Percentiles rank a stretch among this genome's conserved stretches.
These are phyloP conservation scores for Leptodirus hochenwartii DNA, from an alignment of 2,888 invertebrate genomes.

Conservation along the genomic window DNA sequence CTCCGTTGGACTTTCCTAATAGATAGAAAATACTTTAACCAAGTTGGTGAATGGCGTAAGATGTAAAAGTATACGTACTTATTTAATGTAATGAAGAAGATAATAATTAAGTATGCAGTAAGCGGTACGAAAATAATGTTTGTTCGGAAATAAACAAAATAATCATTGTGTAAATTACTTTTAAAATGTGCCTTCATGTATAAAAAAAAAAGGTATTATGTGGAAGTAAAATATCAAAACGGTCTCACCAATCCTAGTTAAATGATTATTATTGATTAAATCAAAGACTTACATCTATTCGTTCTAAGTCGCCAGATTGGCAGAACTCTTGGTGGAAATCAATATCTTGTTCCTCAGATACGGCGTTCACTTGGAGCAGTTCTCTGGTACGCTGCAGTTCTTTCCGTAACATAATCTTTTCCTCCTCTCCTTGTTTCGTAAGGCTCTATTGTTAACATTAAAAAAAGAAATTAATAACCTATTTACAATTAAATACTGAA, in stretches of 20 bases:
- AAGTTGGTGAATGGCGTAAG: no score
- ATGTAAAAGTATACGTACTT: no score
- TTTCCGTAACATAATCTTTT: constrained; percentile 49
- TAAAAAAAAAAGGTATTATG: no score
- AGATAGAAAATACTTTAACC: constrained; percentile 10
- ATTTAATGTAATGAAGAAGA: no score
- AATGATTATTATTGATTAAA: no score
- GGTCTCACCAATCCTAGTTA: no score
- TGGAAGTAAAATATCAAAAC: no score
- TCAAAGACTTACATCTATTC: constrained; percentile 18
- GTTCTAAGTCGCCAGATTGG: constrained; percentile 20
- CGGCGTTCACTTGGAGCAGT: constrained; percentile 36
- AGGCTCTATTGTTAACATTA: constrained; percentile 36
- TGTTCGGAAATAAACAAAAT: no score
- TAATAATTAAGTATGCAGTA: constrained; percentile 5
- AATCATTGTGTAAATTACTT: no score
- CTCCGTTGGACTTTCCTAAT: constrained; percentile 20
- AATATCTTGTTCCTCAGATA: constrained; percentile 14
- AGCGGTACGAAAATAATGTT: constrained; percentile 2
- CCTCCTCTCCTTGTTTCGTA: constrained; percentile 56
- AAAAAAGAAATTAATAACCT: no score
- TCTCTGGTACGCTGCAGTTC: constrained; percentile 56
- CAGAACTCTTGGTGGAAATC: constrained; percentile 14
- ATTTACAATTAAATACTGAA: background rate
- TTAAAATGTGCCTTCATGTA: no score